Base-by-base conservation (phyloP, 2,113 vertebrate genomes). In the Hippocampus comes region DNA sequence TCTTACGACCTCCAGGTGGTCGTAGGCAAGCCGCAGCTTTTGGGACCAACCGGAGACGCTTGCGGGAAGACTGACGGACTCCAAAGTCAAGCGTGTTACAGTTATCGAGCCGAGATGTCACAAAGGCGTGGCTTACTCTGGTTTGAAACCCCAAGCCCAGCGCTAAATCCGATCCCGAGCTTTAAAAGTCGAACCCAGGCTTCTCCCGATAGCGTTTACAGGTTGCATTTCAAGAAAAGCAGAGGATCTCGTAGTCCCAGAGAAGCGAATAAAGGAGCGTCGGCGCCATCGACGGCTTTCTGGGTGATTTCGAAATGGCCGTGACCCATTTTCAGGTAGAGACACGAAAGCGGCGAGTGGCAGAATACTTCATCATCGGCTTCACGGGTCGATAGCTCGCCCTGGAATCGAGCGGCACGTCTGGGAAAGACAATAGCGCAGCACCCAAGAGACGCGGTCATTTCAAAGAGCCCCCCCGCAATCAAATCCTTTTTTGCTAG, bases 301-400 rank as follows among this genome's bases (percentile, higher is more conserved):
- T 73, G 63, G 66, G 53, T 65, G 59, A 83, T 88, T 83, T 83
- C 81, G 77, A 82, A 80, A 91, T 82, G 82, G 77, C 74, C 79
- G 67, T 86, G 86, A 83, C 83, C 87, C 8, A 68, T 70, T 90
- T 85, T 56, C 66, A 65, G 69, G 73, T 76, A 79, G 76, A 73
- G 72, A 83, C 56, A 64, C 78, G 73, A 78, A 78, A 74, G 74
- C 83, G 49, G 74, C 46, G 68, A 68, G 75, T 77, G 72, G 77
- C 57, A 64, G 49, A 57, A 71, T 69, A 84, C 84, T 89, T 89
- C 68, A 88, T 87, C 84, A 78, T 84, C 70, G 27, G 71, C 69
- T 74, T 73, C 56, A 76, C 11, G 76, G 74, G 75, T 80, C 77
- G 66, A 69, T 82, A 68, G 68, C 67, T 70, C 9, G 12, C 64